phyloP scores from a whole-genome alignment of 1,140 invertebrate species.

The Oppia nitens region DNA sequence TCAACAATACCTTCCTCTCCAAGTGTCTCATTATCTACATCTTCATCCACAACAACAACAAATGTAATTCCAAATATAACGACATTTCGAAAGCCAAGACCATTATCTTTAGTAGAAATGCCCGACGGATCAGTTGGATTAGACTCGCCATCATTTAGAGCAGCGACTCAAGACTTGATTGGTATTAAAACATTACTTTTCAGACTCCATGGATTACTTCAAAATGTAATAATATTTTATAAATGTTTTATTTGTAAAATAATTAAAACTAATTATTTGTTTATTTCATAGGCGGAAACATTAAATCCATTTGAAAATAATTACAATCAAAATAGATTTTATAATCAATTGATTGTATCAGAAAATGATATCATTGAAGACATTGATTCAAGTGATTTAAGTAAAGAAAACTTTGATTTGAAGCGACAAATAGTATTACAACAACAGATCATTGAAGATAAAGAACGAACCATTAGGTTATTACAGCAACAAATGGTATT shows the following conservation, averaged over 20 bases:
- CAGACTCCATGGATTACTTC: conserved; percentile 53
- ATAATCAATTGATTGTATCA: background rate
- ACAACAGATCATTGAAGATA: conserved; percentile 46
- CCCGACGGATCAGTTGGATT: conserved; percentile 39
- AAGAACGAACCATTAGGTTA: conserved; percentile 44
- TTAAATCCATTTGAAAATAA: conserved; percentile 56
- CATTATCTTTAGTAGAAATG: conserved; percentile 22
- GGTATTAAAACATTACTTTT: conserved; percentile 57
- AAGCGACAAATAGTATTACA: conserved; percentile 36
- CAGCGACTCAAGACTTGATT: conserved; percentile 54
- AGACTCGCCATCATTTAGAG: conserved; percentile 43
- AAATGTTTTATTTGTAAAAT: background rate
- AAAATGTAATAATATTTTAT: conserved; percentile 34
- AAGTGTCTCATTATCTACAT: background rate
- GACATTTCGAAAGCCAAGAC: conserved; percentile 17
- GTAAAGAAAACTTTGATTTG: conserved; percentile 49
- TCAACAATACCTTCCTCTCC: background rate
- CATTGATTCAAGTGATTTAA: conserved; percentile 34
- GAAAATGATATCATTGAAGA: background rate
- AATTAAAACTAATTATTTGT: conserved; percentile 4
- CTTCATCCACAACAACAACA: background rate
- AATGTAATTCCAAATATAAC: background rate
- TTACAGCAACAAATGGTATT: conserved; percentile 44
- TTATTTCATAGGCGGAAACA: conserved; percentile 42
- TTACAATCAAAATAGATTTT: background rate